Base-by-base conservation (phyloP, 2,888 invertebrate genomes). In the Drosophila pseudotakahashii region DNA sequence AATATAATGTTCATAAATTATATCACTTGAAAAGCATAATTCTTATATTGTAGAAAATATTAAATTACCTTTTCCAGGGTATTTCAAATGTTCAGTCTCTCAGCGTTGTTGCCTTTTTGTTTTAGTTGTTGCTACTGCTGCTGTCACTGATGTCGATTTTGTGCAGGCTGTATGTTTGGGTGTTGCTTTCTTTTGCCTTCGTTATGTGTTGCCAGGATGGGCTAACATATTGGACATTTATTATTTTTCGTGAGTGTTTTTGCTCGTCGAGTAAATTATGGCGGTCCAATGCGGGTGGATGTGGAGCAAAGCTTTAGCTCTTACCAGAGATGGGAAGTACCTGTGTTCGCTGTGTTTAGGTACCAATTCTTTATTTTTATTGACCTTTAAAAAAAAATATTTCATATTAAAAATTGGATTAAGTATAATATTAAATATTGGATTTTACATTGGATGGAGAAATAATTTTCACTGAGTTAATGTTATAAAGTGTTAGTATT, bases 161-260 rank as follows among this genome's bases (percentile, higher is more conserved):
- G 71, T 66, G 69, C 62, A 53, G 69, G 44, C 48, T 54, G 42
- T 50, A 47, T 64, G 55, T 67, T 53, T 34, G 62, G 64, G 45
- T 57, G 77, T 73, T 78, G 67, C 73, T 74, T 76, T 75, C 77
- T 78, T 83, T 77, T 77, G 69, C 64, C 75, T 73, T 61, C 73
- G 84, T 68, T 83, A 75, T 69, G 62, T 72, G 69, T 71, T 64
- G 74, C 54, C 88, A 72, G 75, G 80, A 74, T 73, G 70, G 77
- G 79, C 89, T 76, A 88, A 80, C 82, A 83, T 83, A 83, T 83
- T 83, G 83, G 80, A 89, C 89, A 86, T 86, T 88, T 88, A 89
- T 86, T 90, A 88, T 84, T 80, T 89, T 89, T 54, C 77, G 75
- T 76, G 77, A 78, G 85, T 89, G 88, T 81, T 80, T 88, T 88